Conservation (phyloP, 2,113 vertebrate genomes). For the Amia ocellicauda region DNA sequence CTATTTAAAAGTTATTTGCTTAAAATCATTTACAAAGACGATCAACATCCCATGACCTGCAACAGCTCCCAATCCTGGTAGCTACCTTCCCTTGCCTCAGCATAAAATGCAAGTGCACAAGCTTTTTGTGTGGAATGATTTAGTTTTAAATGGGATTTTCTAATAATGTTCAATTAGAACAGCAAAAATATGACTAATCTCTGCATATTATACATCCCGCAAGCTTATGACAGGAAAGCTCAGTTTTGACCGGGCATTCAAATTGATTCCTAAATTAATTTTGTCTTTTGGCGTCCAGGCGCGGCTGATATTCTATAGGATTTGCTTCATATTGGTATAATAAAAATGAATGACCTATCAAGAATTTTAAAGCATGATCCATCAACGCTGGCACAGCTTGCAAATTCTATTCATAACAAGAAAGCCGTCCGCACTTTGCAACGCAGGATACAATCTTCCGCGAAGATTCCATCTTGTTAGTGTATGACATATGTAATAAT, state of each 20-base stretch:
- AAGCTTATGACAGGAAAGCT: slow-evolving; percentile 56
- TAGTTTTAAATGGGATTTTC: slow-evolving; percentile 19
- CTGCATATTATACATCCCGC: slow-evolving; percentile 37
- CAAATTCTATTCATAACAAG: slow-evolving; percentile 73
- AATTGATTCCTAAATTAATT: slow-evolving; percentile 76
- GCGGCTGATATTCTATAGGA: slow-evolving; percentile 71
- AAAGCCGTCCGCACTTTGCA: slow-evolving; percentile 69
- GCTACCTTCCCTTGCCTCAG: background rate
- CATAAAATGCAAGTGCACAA: background rate
- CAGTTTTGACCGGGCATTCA: slow-evolving; percentile 65
- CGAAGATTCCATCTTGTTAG: slow-evolving; percentile 69
- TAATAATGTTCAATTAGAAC: slow-evolving; percentile 20
- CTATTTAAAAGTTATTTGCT: background rate
- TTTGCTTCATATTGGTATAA: slow-evolving; percentile 76
- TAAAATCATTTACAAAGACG: background rate
- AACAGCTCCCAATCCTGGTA: too few species aligned
- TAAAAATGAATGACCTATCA: slow-evolving; percentile 53
- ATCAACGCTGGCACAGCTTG: slow-evolving; percentile 54
- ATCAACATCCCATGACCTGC: too few species aligned
- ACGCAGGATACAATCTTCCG: slow-evolving; percentile 71
- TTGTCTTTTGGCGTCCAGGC: slow-evolving; percentile 75
- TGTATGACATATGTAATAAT: slow-evolving; percentile 61
- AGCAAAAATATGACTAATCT: slow-evolving; percentile 29
- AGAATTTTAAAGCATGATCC: slow-evolving; percentile 19
- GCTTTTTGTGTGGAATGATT: background rate